Conservation (phyloP, 2,888 invertebrate genomes). For the Desoria tigrina region DNA sequence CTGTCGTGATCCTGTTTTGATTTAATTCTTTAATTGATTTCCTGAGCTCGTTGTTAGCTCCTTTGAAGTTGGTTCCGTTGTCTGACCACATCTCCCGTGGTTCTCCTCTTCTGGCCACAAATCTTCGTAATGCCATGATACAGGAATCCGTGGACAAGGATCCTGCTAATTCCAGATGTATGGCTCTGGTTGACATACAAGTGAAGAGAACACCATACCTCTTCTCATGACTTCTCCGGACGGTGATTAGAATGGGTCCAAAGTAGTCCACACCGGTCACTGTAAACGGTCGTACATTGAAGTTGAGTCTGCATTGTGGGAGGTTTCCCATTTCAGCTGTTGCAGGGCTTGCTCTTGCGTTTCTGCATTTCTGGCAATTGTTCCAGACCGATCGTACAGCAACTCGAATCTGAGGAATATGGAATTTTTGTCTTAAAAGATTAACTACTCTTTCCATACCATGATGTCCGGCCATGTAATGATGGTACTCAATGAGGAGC, state of each 20-base stretch:
- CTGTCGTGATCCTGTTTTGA: not conserved
- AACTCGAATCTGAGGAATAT: constrained; percentile 4
- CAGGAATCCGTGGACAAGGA: not conserved
- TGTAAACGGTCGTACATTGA: constrained; percentile 13
- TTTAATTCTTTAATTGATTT: not conserved
- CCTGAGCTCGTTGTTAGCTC: constrained; percentile 12
- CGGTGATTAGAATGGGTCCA: constrained; percentile 13
- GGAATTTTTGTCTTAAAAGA: constrained; percentile 15
- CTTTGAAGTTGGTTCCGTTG: constrained; percentile 24
- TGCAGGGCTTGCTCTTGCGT: not conserved
- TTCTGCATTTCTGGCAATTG: constrained; percentile 14
- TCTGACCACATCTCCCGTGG: constrained; percentile 8
- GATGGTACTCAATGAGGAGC: constrained; percentile 8
- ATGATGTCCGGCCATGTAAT: not conserved
- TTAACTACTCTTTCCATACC: constrained; percentile 19
- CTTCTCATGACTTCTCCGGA: constrained; percentile 15
- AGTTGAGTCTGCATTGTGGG: constrained; percentile 5
- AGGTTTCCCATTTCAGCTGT: constrained; percentile 24
- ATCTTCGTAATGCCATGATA: constrained; percentile 12
- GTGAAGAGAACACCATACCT: constrained; percentile 16
- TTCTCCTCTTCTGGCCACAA: not conserved
- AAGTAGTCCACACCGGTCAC: constrained; percentile 19
- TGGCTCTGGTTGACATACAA: constrained; percentile 15
- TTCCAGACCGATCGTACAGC: constrained; percentile 12
- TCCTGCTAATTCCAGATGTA: constrained; percentile 20